These are phyloP conservation scores for Halictus ligatus DNA, from an alignment of 2,888 invertebrate genomes.

Conservation along the genomic window DNA sequence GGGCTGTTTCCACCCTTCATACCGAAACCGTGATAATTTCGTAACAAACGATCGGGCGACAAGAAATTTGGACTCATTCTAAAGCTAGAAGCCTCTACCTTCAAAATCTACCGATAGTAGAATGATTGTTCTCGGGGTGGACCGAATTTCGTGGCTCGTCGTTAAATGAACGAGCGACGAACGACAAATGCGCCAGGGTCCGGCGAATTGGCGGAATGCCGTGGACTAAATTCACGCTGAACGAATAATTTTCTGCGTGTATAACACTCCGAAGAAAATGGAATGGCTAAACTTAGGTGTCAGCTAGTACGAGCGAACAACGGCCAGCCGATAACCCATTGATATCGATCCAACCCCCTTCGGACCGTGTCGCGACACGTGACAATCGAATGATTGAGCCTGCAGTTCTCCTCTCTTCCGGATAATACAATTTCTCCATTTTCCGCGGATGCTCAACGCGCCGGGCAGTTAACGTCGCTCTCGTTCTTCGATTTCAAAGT, in stretches of 20 bases:
- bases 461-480: not conserved
- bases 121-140: not conserved
- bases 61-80: too few species aligned
- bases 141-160: slow-evolving; percentile 1
- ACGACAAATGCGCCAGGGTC: slow-evolving; percentile 50
- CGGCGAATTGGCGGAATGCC: slow-evolving; percentile 70
- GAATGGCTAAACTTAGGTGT: slow-evolving; percentile 53
- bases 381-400: slow-evolving; percentile 15
- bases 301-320: slow-evolving; percentile 41
- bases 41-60: too few species aligned
- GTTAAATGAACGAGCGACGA: slow-evolving; percentile 20
- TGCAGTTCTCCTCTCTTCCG: not conserved
- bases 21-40: too few species aligned
- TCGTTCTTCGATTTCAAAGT: not conserved
- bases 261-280: slow-evolving; percentile 57
- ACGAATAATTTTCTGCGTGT: slow-evolving; percentile 54
- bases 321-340: slow-evolving; percentile 39
- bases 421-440: not conserved
- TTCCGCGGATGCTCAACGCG: not conserved
- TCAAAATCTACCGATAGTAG: not conserved
- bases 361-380: slow-evolving; percentile 30
- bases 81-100: not conserved
- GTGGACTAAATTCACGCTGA: slow-evolving; percentile 65
- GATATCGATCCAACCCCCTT: not conserved
- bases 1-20: too few species aligned